Base-by-base conservation (phyloP, 2,113 vertebrate genomes). In the Aspiorhynchus laticeps region DNA sequence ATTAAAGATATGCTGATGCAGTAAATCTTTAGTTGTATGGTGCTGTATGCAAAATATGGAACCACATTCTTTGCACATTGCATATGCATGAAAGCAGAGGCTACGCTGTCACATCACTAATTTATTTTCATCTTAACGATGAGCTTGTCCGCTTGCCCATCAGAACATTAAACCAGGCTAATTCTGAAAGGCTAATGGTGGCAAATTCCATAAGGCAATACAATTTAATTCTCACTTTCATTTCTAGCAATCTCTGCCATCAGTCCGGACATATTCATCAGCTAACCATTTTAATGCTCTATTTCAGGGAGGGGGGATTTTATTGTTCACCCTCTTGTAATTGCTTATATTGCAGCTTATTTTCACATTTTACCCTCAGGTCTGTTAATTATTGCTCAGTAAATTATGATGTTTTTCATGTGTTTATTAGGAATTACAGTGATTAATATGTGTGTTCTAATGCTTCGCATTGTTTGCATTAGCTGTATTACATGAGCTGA, bases 61-160 rank as follows among this genome's bases (percentile, higher is more conserved):
- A 24, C 24, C 59, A 36, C 3, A 26, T 80, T 38, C 4, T 56
- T 56, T 31, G 8, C 9, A 26, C 33, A 63, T 82, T 85, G 14
- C 31, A 73, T 84, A 87, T 86, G 87, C 67, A 87, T 88, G 51
- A 71, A 56, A 82, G 67, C 84, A 56, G 61, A 86, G 28, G 53
- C 17, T 7, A 84, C 33, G 41, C 56, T 87, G 84, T 11, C 51
- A 65, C 83, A 87, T 81, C 51, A 91, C 87, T 90, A 8, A 81
- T 88, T 88, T 82, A 89, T 76, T 88, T 46, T 78, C 31, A 11
- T 67, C 26, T 53, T 76, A 76, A 48, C 26, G n/a, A 46, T 19
- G 33, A 77, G 15, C 38, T 26, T 46, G 36, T 69, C 74, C 19
- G 26, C 51, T 31, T 61, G 71, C 41, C 21, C 81, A 51, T 73